Conservation (phyloP, 2,888 invertebrate genomes). For the Trileptium ribeirensis region DNA sequence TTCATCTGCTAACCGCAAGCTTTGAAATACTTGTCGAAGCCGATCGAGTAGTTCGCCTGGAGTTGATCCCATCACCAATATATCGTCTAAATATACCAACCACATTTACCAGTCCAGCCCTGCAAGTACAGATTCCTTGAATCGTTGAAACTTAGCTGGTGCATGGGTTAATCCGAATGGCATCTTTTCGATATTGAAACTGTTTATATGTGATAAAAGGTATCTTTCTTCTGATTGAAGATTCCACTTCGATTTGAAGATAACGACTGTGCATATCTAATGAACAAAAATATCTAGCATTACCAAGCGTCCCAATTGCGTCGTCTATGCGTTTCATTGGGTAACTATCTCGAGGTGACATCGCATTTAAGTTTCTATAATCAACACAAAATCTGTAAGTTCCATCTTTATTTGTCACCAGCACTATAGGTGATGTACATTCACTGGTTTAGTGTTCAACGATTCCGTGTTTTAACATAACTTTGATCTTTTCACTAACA, state of each 20-base stretch:
- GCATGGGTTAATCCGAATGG: slow-evolving; percentile 31
- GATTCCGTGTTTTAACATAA: neutral
- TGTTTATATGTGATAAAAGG: slow-evolving; percentile 28
- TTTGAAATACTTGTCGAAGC: no score
- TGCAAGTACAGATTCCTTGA: slow-evolving; percentile 2
- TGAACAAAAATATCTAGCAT: slow-evolving; percentile 6
- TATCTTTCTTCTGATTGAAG: slow-evolving; percentile 25
- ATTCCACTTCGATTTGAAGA: slow-evolving; percentile 20
- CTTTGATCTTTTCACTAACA: neutral
- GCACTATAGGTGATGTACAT: neutral
- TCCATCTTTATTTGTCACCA: neutral
- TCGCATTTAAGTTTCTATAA: neutral
- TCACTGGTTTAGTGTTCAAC: neutral
- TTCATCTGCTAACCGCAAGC: neutral
- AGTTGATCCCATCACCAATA: no score
- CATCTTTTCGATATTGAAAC: slow-evolving; percentile 31
- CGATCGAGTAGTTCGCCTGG: no score
- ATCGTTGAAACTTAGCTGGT: slow-evolving; percentile 32
- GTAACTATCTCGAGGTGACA: neutral
- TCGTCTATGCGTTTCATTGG: neutral
- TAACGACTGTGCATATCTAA: slow-evolving; percentile 23
- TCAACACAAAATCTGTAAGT: neutral
- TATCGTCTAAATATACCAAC: slow-evolving; percentile 17
- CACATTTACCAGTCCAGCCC: neutral
- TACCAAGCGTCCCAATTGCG: neutral